Percentiles rank a stretch among this genome's conserved stretches.
These are phyloP conservation scores for Mactromeris polynyma DNA, from an alignment of 2,888 invertebrate genomes.

Conservation along the genomic window DNA sequence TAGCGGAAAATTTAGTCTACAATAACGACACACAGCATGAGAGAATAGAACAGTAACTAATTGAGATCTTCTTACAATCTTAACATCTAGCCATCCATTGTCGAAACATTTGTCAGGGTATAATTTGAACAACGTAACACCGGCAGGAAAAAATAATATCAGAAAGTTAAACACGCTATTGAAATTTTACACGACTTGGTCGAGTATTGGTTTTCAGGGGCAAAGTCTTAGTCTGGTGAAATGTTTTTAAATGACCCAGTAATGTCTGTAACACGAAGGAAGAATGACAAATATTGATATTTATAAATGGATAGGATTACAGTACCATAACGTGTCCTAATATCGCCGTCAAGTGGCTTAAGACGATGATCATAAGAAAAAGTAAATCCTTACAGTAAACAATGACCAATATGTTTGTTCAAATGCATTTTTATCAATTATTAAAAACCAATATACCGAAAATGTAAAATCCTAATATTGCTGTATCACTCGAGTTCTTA, in stretches of 20 bases:
- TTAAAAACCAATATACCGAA: too few relatives aligned
- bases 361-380: neutral
- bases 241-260: neutral
- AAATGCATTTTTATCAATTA: neutral
- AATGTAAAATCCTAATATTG: too few relatives aligned
- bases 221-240: constrained; percentile 5
- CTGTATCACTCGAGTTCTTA: too few relatives aligned
- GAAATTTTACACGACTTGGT: constrained; percentile 21
- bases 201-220: constrained; percentile 6
- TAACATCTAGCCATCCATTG: neutral
- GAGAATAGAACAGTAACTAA: neutral
- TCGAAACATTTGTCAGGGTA: neutral
- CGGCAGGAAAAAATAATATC: neutral
- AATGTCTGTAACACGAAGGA: neutral
- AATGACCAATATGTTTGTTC: constrained; percentile 5
- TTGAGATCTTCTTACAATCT: neutral
- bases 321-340: neutral
- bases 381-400: constrained; percentile 12
- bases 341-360: constrained; percentile 21
- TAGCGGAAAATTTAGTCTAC: neutral
- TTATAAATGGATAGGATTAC: constrained; percentile 21
- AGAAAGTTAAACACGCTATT: constrained; percentile 24
- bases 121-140: constrained; percentile 24
- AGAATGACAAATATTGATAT: constrained; percentile 33
- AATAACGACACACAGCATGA: neutral